phyloP scores from a whole-genome alignment of 2,888 invertebrate species.

The Coenonympha arcania region DNA sequence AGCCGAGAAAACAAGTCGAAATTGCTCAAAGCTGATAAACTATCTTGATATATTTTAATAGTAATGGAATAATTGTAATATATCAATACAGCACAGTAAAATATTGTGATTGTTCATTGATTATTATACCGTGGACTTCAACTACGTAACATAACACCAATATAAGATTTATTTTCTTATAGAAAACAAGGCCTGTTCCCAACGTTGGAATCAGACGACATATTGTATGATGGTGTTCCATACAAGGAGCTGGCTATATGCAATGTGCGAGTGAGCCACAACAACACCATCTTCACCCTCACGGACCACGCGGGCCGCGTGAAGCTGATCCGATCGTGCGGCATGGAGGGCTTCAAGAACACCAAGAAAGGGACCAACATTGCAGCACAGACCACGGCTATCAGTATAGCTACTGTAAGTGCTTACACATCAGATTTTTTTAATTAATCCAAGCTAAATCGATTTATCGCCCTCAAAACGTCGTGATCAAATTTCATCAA shows the following conservation, averaged over 20 bases:
- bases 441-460: too few species aligned
- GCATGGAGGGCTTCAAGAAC: constrained; percentile 95
- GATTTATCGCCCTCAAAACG: too few species aligned
- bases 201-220: constrained; percentile 79
- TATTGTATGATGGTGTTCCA: constrained; percentile 81
- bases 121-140: too few species aligned
- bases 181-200: constrained; percentile 83
- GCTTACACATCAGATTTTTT: too few species aligned
- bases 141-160: background rate
- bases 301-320: constrained; percentile 79
- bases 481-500: too few species aligned
- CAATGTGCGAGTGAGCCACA: constrained; percentile 85
- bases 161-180: constrained; percentile 34
- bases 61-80: too few species aligned
- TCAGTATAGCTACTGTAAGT: constrained; percentile 82
- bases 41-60: too few species aligned
- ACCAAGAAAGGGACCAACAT: constrained; percentile 96
- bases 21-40: too few species aligned
- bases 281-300: constrained; percentile 89
- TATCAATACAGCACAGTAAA: too few species aligned
- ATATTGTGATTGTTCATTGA: too few species aligned
- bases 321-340: constrained; percentile 82
- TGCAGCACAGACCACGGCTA: constrained; percentile 95
- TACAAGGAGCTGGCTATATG: constrained; percentile 88
- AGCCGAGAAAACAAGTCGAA: too few species aligned